Evolutionary conservation across 35 echinoderm and acorn worm species (phyloP).

Genomic region (Diadema setosum): DNA sequence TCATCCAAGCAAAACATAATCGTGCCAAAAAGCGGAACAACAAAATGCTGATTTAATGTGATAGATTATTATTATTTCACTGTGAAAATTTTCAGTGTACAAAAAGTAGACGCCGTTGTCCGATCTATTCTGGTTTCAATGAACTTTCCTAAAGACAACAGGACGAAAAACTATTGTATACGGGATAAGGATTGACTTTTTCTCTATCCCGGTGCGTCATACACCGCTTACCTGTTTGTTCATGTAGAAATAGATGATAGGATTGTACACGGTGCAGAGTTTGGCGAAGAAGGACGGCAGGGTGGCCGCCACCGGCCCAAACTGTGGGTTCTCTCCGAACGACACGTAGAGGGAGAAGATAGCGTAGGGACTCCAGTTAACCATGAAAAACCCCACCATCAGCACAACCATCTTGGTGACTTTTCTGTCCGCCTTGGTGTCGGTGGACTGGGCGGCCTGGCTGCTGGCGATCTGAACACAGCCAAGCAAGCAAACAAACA

Average conservation of each 20-base stretch:
- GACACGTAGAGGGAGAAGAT: conserved; percentile 58
- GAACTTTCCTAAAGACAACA: too few species aligned
- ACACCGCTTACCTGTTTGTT: conserved; percentile 81
- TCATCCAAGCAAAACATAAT: too few species aligned
- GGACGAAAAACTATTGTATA: too few species aligned
- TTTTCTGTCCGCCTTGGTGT: not conserved
- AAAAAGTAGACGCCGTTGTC: too few species aligned
- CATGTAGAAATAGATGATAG: conserved; percentile 71
- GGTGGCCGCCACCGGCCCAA: conserved; percentile 29
- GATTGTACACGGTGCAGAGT: conserved; percentile 73
- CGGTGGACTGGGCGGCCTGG: not conserved
- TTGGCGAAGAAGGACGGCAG: conserved; percentile 71
- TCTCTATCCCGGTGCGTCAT: too few species aligned
- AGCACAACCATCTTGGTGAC: conserved; percentile 65
- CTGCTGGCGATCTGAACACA: not conserved
- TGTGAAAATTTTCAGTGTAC: too few species aligned
- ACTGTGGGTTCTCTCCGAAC: conserved; percentile 17
- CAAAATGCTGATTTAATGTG: too few species aligned
- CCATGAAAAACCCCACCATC: conserved; percentile 60
- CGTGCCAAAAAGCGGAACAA: too few species aligned
- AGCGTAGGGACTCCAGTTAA: conserved; percentile 65
- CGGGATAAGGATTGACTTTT: too few species aligned
- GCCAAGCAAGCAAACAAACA: too few species aligned
- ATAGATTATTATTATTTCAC: too few species aligned
- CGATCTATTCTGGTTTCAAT: too few species aligned